A percentile compares a stretch with the other conserved stretches of the same genome.
phyloP scores from a whole-genome alignment of 2,888 invertebrate genomes.

The Podabrus alpinus region DNA sequence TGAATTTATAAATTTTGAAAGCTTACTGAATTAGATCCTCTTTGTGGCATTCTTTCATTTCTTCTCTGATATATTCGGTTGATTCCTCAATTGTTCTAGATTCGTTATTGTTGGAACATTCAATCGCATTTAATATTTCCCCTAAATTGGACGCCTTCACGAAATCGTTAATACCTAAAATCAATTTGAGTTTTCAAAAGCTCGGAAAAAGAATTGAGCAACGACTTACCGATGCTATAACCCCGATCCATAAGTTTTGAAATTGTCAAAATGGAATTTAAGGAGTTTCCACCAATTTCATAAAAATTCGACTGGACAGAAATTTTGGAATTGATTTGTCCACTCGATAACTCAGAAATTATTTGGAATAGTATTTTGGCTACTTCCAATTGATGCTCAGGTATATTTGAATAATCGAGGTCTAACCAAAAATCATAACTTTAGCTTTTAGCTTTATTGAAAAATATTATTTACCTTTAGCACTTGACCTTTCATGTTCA shows the following conservation, averaged over 20 bases:
- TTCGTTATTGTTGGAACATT: neutral
- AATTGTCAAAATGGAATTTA: slow-evolving; percentile 84
- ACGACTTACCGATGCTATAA: slow-evolving; percentile 70
- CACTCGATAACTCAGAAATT: slow-evolving; percentile 71
- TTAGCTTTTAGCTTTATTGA: too few relatives aligned
- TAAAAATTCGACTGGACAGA: slow-evolving; percentile 75
- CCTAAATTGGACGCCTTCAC: slow-evolving; percentile 72
- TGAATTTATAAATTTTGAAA: neutral
- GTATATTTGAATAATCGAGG: slow-evolving; percentile 69
- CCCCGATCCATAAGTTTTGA: slow-evolving; percentile 76
- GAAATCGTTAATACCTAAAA: slow-evolving; percentile 74
- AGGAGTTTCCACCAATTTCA: slow-evolving; percentile 82
- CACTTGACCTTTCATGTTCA: slow-evolving; percentile 58
- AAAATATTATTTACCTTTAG: neutral
- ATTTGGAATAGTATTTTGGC: slow-evolving; percentile 76
- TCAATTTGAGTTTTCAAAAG: neutral
- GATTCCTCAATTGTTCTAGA: neutral
- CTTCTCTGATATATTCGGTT: slow-evolving; percentile 58
- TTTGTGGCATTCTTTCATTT: slow-evolving; percentile 66
- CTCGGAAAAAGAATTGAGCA: neutral
- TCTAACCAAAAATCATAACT: slow-evolving; percentile 52
- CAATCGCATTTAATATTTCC: slow-evolving; percentile 67
- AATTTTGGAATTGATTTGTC: slow-evolving; percentile 65
- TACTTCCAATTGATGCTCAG: slow-evolving; percentile 61
- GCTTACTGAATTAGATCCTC: slow-evolving; percentile 72